These are phyloP conservation scores for Noctua pronuba DNA, from an alignment of 2,888 invertebrate species.

Conservation along the genomic window DNA sequence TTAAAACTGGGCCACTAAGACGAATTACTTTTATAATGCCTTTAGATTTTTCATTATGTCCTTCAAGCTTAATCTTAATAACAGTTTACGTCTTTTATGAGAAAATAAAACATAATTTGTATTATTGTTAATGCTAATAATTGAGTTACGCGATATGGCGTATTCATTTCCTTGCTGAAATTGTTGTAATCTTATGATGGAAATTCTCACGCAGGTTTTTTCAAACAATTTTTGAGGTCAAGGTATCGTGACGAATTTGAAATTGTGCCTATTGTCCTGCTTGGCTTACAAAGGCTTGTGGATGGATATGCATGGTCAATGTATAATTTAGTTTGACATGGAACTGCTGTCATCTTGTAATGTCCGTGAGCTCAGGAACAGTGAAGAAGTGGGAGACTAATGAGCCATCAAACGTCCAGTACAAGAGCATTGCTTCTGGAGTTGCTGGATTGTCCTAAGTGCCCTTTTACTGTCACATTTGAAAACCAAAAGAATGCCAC, in stretches of 20 bases:
- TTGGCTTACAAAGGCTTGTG: neutral
- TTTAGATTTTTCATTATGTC: conserved; percentile 60
- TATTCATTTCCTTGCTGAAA: conserved; percentile 18
- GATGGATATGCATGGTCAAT: neutral
- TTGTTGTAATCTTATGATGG: neutral
- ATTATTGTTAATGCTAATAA: conserved; percentile 20
- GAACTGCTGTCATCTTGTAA: neutral
- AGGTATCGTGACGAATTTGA: conserved; percentile 27
- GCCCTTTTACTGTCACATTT: neutral
- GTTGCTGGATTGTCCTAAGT: neutral
- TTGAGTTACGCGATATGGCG: neutral
- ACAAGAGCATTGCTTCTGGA: no score
- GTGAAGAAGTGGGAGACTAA: no score
- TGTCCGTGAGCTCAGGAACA: no score
- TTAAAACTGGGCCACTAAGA: conserved; percentile 61
- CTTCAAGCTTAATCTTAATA: conserved; percentile 52
- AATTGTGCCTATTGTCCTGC: neutral
- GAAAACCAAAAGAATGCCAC: neutral
- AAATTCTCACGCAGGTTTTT: neutral
- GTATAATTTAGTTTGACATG: neutral
- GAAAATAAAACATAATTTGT: conserved; percentile 6
- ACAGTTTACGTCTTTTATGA: conserved; percentile 29
- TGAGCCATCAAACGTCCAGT: neutral
- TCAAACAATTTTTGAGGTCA: conserved; percentile 30
- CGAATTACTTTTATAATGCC: conserved; percentile 57